Evolutionary conservation across 1,140 invertebrate species (phyloP).

Genomic region (Drosophila bocki): DNA sequence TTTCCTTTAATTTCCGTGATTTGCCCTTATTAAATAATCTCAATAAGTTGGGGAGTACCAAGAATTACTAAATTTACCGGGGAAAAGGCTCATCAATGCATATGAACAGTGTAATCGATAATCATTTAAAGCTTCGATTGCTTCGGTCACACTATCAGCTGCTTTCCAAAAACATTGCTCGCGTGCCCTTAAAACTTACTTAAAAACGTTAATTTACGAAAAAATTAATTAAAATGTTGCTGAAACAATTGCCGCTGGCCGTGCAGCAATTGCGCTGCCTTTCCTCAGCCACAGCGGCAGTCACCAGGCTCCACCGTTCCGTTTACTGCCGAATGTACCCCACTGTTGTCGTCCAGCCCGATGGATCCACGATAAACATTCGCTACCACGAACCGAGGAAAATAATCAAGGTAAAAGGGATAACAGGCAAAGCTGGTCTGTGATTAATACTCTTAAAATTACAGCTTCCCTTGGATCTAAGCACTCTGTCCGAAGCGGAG

Average conservation of each 20-base stretch:
- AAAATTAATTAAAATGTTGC: slow-evolving; percentile 47
- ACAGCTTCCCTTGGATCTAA: slow-evolving; percentile 92
- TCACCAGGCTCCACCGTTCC: slow-evolving; percentile 90
- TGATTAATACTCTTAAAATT: slow-evolving; percentile 64
- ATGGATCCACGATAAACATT: slow-evolving; percentile 94
- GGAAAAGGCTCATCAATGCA: too few relatives aligned
- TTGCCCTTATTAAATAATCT: too few relatives aligned
- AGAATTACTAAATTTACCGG: too few relatives aligned
- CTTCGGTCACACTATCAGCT: slow-evolving; percentile 17
- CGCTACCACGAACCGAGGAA: slow-evolving; percentile 92
- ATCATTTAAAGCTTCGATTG: too few relatives aligned
- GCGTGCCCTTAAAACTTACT: background rate
- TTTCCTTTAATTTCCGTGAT: background rate
- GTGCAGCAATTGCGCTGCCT: slow-evolving; percentile 63
- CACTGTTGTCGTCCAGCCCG: slow-evolving; percentile 90
- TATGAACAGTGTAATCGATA: too few relatives aligned
- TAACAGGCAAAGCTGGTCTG: background rate
- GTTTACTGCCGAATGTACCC: slow-evolving; percentile 91
- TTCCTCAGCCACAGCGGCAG: slow-evolving; percentile 86
- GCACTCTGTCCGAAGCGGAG: slow-evolving; percentile 89
- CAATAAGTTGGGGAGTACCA: too few relatives aligned
- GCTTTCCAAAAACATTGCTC: slow-evolving; percentile 17
- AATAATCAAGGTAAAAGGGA: slow-evolving; percentile 90
- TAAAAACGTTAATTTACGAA: background rate
- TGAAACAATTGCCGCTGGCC: slow-evolving; percentile 41